phyloP scores from a whole-genome alignment of 1,140 invertebrate genomes.

The Dreissena polymorpha region DNA sequence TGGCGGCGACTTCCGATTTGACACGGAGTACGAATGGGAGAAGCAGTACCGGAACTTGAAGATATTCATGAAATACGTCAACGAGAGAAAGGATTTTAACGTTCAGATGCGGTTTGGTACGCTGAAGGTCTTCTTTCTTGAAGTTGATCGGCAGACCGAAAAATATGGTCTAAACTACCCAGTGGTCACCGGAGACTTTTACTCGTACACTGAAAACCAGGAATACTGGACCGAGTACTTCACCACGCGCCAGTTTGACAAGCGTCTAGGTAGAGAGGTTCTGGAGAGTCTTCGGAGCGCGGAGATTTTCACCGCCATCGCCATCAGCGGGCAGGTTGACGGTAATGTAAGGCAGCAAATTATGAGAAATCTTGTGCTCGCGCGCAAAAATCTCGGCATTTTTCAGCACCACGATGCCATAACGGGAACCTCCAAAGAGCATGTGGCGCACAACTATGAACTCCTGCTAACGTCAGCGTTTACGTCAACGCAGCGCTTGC shows the following conservation, averaged over 20 bases:
- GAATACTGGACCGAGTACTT: conserved; percentile 98
- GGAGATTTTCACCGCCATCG: conserved; percentile 92
- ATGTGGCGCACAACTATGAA: conserved; percentile 63
- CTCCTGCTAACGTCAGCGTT: conserved; percentile 25
- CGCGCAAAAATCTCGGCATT: conserved; percentile 85
- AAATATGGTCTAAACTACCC: conserved; percentile 83
- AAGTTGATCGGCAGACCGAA: conserved; percentile 80
- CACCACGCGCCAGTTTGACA: conserved; percentile 94
- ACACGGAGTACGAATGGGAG: conserved; percentile 93
- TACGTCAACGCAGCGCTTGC: conserved; percentile 6
- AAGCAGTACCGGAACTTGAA: conserved; percentile 95
- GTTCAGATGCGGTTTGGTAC: conserved; percentile 94
- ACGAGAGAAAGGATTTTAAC: conserved; percentile 86
- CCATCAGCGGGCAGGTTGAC: conserved; percentile 79
- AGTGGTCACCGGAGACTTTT: conserved; percentile 94
- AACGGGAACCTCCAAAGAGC: conserved; percentile 91
- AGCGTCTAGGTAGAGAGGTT: conserved; percentile 90
- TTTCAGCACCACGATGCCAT: conserved; percentile 98
- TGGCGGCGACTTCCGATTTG: conserved; percentile 97
- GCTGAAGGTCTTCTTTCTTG: conserved; percentile 92
- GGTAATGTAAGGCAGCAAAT: conserved; percentile 1
- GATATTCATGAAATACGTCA: conserved; percentile 95
- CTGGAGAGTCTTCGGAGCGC: conserved; percentile 90
- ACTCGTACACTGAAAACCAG: conserved; percentile 95
- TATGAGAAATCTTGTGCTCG: conserved; percentile 79